Percentiles rank a stretch among this genome's conserved stretches.
Evolutionary conservation across 1,140 invertebrate genomes (phyloP).

Genomic region (Coenobita brevimanus): DNA sequence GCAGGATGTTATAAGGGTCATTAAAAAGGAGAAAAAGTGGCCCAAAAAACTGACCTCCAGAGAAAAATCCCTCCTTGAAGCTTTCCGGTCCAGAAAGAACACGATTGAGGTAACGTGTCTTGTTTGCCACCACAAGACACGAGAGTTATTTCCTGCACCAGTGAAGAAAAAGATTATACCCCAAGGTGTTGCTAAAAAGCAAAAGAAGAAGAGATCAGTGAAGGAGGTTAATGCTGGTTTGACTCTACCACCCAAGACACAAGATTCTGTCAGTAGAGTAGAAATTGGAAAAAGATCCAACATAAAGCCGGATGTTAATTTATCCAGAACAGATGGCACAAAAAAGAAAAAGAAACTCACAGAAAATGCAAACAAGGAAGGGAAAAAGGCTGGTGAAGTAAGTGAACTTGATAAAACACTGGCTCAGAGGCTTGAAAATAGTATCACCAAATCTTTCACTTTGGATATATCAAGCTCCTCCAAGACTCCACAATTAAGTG

Average conservation of each 20-base stretch:
- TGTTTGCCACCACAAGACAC: constrained; percentile 15
- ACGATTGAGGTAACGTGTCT: constrained; percentile 6
- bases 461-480: neutral
- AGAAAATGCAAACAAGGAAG: too few species aligned
- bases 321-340: too few species aligned
- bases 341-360: too few species aligned
- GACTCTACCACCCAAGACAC: neutral
- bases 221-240: constrained; percentile 32
- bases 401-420: too few species aligned
- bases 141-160: neutral
- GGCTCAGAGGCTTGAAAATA: too few species aligned
- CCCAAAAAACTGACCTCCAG: neutral
- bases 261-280: neutral
- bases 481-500: neutral
- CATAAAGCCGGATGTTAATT: too few species aligned
- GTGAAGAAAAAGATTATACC: neutral
- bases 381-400: too few species aligned
- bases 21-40: neutral
- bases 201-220: constrained; percentile 30
- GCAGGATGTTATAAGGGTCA: neutral
- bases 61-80: neutral
- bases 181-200: neutral
- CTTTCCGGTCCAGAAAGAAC: neutral
- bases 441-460: too few species aligned
- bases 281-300: too few species aligned